Base-by-base conservation (phyloP, 2,797 vertebrate genomes). In the Eulemur albifrons region DNA sequence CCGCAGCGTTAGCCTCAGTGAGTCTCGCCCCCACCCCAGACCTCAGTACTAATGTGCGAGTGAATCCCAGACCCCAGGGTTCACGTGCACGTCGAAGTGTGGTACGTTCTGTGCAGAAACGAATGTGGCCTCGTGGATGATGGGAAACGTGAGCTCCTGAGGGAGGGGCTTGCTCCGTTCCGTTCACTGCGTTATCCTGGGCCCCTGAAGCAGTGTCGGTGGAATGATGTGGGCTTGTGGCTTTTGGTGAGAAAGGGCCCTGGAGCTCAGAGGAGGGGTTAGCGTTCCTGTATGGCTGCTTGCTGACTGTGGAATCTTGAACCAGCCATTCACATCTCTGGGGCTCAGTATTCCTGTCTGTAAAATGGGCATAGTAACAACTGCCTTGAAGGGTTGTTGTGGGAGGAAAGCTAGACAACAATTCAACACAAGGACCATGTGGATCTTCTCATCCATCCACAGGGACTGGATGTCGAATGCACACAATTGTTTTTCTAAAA, bases 51-150 rank as follows among this genome's bases (percentile, higher is more conserved):
- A 18, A 21, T 1, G 2, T 12, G 2, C 38, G 2, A 30, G 0
- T 40, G 30, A 32, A 12, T 4, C 21, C 87, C 27, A 35, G 25
- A 5, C 0, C 11, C 48, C 10, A 23, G 25, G 38, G n/a, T 20
- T n/a, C 8, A 5, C 9, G 0, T 12, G 65, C 45, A 38, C 13
- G 0, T 23, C 27, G 0, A 0, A 30, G 27, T 3, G 5, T 6
- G 32, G 20, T 21, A 12, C 17, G 11, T 48, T 69, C 63, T 57
- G 10, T 18, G 32, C 4, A n/a, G 23, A 20, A 13, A 48, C 25
- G 65, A 54, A 4, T 13, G 35, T 15, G 30, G 21, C 7, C 17
- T 38, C 21, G 12, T 72, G 43, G 38, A 2, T 43, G 50, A 20
- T 12, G 25, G 40, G 73, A 27, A 20, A 9, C 0, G 2, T 2